Base-by-base conservation (phyloP, 2,113 vertebrate species). In the Todiramphus chloris region DNA sequence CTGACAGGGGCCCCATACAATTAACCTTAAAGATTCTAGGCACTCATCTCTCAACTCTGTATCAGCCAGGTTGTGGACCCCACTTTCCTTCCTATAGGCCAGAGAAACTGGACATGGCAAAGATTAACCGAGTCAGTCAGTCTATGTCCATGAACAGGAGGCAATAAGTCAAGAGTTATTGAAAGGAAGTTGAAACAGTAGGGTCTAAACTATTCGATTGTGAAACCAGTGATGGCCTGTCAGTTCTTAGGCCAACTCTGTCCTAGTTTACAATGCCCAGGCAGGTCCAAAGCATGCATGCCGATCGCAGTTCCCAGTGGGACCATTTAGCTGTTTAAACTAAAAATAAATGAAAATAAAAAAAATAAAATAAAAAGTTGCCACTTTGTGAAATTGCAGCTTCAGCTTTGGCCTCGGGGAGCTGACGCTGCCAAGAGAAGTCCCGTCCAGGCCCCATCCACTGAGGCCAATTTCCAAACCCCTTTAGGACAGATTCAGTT, bases 131-230 rank as follows among this genome's bases (percentile, higher is more conserved):
- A 93, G 39, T 30, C 59, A 93, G 44, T 3, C 81, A 76, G 46
- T 81, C 43, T 77, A 25, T 56, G 25, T 63, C 44, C 69, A 23
- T 84, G 89, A 91, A 53, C 48, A 66, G 67, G 51, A 92, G 48
- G 44, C 62, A 94, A 75, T 74, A 93, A 93, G 48, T 81, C 76
- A 93, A 46, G 9, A 63, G 75, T 81, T 93, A 64, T 48, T 89
- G 85, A 97, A 86, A 92, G 46, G 56, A 95, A 44, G 21, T 75
- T 87, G 83, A 92, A 88, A 79, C 58, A 76, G 69, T 82, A 79
- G 67, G 30, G 39, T 69, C 43, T 39, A 64, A 94, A 89, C 55
- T 90, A 63, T 90, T 93, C 69, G 76, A 72, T 53, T 84, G 73
- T 68, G 86, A 94, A 95, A 83, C 58, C 76, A 82, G 44, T 72